Conservation (phyloP, 2,113 vertebrate genomes). For the Nesoenas mayeri region DNA sequence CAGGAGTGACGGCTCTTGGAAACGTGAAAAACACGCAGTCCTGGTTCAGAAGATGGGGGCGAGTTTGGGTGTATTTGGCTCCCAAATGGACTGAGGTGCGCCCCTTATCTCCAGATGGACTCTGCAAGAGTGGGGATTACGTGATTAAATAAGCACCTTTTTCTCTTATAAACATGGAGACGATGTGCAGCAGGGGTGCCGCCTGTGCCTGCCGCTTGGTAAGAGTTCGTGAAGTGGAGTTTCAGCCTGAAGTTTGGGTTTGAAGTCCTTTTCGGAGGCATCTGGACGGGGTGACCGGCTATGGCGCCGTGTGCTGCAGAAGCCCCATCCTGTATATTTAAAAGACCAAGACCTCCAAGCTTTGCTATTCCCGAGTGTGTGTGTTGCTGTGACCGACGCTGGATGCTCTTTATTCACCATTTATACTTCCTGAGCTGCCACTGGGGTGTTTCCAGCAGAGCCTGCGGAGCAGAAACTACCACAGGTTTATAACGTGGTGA, state of each 20-base stretch:
- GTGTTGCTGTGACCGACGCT: neutral
- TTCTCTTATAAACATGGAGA: neutral
- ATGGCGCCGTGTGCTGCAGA: neutral
- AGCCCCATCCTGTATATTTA: neutral
- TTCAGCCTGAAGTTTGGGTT: neutral
- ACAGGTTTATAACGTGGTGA: neutral
- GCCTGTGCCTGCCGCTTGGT: neutral
- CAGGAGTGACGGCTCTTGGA: slow-evolving; percentile 14
- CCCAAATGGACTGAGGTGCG: neutral
- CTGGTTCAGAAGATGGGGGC: neutral
- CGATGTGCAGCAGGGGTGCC: neutral
- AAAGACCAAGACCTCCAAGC: neutral
- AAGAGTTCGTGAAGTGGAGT: neutral
- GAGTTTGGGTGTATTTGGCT: slow-evolving; percentile 24
- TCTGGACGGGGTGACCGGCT: fast-evolving
- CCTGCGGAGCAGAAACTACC: neutral
- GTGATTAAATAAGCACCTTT: neutral
- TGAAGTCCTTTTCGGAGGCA: neutral
- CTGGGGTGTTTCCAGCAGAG: neutral
- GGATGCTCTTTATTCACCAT: fast-evolving
- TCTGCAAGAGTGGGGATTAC: neutral
- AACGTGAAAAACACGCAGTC: neutral
- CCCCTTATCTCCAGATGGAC: neutral
- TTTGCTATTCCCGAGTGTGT: neutral
- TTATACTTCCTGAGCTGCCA: neutral